Evolutionary conservation across 2,113 vertebrate genomes (phyloP).

Genomic region (Laticauda colubrina): DNA sequence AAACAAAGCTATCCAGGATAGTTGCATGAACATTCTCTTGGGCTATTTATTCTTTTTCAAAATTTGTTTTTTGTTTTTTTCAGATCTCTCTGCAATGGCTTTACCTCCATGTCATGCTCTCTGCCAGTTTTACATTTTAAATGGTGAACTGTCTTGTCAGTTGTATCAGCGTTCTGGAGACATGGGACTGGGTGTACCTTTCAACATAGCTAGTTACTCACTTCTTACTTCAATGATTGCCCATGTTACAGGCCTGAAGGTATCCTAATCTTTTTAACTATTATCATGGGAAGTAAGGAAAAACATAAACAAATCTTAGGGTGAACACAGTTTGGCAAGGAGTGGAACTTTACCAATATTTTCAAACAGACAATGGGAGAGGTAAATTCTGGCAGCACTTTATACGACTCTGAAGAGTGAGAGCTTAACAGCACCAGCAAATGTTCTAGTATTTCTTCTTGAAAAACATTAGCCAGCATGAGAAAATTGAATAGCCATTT

Average conservation of each 20-base stretch:
- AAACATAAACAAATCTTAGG: background rate
- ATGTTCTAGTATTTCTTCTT: background rate
- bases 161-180: constrained; percentile 95
- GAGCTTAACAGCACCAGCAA: background rate
- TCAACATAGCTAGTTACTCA: constrained; percentile 96
- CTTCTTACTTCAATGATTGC: constrained; percentile 97
- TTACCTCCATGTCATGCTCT: constrained; percentile 93
- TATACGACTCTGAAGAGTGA: background rate
- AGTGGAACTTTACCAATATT: background rate
- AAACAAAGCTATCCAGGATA: background rate
- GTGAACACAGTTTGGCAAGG: background rate
- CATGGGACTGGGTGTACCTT: constrained; percentile 96
- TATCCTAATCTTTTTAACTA: constrained; percentile 44
- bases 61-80: background rate
- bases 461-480: background rate
- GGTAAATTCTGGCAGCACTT: background rate
- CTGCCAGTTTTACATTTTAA: constrained; percentile 92
- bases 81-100: constrained; percentile 91
- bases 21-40: background rate
- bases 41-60: background rate
- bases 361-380: background rate
- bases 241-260: constrained; percentile 91
- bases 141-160: constrained; percentile 93
- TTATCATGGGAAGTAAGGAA: background rate
- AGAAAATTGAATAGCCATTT: background rate